Conservation (phyloP, 2,888 invertebrate species). For the Callinectes sapidus region DNA sequence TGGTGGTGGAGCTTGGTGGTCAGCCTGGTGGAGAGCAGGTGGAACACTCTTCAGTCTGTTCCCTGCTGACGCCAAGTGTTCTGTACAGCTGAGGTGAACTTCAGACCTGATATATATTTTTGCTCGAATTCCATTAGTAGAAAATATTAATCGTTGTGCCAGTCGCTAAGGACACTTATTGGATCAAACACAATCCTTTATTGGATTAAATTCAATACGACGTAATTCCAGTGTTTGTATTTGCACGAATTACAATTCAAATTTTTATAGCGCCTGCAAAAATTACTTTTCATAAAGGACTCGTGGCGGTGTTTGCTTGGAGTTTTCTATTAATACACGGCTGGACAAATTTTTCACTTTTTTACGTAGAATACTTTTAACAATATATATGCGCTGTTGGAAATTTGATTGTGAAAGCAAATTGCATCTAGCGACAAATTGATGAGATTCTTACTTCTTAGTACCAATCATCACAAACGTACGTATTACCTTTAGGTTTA, state of each 20-base stretch:
- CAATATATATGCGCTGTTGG: too few relatives aligned
- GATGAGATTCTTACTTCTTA: too few relatives aligned
- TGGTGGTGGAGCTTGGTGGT: too few relatives aligned
- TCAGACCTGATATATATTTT: background rate
- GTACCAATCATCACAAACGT: too few relatives aligned
- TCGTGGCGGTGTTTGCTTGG: background rate
- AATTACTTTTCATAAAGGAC: background rate
- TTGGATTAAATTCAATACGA: background rate
- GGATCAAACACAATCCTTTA: background rate
- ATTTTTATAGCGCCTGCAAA: background rate
- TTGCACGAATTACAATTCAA: constrained; percentile 2
- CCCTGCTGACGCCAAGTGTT: background rate
- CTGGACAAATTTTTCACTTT: background rate
- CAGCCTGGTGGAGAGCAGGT: too few relatives aligned
- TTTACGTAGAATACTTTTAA: background rate
- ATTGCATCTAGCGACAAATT: too few relatives aligned
- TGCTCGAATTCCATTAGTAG: background rate
- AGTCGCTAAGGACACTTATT: background rate
- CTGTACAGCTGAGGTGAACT: background rate
- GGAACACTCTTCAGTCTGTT: background rate
- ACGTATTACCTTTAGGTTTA: background rate
- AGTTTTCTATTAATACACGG: background rate
- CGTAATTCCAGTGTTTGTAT: background rate
- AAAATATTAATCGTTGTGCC: background rate
- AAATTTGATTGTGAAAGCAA: too few relatives aligned